Percentiles rank a stretch among this genome's conserved stretches.
Conservation (phyloP, 64 coral and sea anemone species). For the Hydrozoanthus tunicans region DNA sequence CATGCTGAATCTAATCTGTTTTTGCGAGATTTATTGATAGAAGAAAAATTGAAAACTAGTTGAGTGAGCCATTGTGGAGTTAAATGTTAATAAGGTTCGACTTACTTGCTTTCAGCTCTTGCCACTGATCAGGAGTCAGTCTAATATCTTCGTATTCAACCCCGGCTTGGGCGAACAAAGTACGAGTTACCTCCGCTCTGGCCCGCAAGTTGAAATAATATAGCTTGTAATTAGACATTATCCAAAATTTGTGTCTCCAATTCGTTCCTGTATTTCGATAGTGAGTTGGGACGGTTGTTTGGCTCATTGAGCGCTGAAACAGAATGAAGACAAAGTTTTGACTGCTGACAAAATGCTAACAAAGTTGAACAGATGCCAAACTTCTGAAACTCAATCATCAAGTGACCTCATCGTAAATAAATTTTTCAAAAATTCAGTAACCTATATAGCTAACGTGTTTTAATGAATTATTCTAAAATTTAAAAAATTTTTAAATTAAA, state of each 20-base stretch:
- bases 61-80: too few species aligned
- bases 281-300: not conserved
- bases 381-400: not conserved
- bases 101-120: constrained; percentile 29
- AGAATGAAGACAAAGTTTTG: not conserved
- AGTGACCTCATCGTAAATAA: not conserved
- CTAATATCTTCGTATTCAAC: constrained; percentile 41
- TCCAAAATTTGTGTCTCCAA: not conserved
- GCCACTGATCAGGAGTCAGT: not conserved
- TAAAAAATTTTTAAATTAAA: too few species aligned
- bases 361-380: not conserved
- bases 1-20: too few species aligned
- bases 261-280: not conserved
- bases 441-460: too few species aligned
- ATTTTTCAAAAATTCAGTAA: too few species aligned
- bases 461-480: too few species aligned
- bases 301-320: not conserved
- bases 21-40: too few species aligned
- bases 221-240: constrained; percentile 28
- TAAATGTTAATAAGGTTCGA: not conserved
- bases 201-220: constrained; percentile 33
- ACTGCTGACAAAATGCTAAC: not conserved
- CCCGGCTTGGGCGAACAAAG: constrained; percentile 9
- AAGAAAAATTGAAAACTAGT: too few species aligned
- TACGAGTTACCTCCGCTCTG: constrained; percentile 11